Conservation (phyloP, 1,140 invertebrate genomes). For the Phenacoccus solenopsis region DNA sequence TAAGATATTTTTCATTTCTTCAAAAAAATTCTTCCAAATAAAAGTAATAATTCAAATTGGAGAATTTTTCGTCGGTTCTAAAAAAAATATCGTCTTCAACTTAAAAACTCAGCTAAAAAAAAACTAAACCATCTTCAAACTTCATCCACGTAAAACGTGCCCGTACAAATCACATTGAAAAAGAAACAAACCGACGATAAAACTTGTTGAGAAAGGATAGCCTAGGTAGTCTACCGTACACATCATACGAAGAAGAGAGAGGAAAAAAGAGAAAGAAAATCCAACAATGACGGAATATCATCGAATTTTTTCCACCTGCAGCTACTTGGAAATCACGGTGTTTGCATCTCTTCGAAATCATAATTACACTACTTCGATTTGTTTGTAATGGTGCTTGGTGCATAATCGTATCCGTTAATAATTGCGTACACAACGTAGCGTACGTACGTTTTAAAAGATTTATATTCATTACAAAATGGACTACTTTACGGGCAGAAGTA, state of each 20-base stretch:
- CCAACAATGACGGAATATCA: not conserved
- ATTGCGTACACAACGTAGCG: not conserved
- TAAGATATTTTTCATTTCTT: no score
- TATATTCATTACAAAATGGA: not conserved
- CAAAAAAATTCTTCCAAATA: no score
- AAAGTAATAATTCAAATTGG: no score
- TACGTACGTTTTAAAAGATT: not conserved
- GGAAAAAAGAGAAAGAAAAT: not conserved
- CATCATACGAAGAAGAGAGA: not conserved
- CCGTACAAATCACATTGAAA: not conserved
- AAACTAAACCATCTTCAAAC: no score
- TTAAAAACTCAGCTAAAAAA: no score
- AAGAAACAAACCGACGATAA: no score
- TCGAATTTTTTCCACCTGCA: not conserved
- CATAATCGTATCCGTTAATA: not conserved
- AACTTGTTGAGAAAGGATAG: slow-evolving; percentile 1
- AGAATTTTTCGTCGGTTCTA: no score
- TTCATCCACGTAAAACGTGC: not conserved
- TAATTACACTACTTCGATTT: not conserved
- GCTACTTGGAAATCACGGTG: not conserved
- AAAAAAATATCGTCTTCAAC: no score
- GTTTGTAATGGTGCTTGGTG: no score
- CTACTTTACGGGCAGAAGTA: not conserved
- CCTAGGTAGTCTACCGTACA: not conserved
- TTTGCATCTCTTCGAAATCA: no score